phyloP scores from a whole-genome alignment of 2,113 vertebrate genomes.

The Alces alces region DNA sequence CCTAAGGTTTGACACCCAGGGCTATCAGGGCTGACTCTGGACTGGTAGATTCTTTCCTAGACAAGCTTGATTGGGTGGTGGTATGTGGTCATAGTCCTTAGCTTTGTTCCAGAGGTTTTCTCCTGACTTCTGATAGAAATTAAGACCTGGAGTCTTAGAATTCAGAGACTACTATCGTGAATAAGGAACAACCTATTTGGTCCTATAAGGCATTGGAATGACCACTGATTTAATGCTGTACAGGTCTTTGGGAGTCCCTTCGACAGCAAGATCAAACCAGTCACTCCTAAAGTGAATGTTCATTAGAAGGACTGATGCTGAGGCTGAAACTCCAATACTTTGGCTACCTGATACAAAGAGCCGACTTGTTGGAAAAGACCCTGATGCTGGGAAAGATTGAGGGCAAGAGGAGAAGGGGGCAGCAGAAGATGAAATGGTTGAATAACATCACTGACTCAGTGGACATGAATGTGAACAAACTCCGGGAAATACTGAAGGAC shows the following conservation, averaged over 20 bases:
- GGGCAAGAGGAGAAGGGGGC: neutral
- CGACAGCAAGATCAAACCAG: neutral
- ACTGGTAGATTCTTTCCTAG: neutral
- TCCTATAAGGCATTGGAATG: neutral
- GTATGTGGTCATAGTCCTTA: neutral
- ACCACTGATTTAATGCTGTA: neutral
- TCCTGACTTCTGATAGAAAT: neutral
- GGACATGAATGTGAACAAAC: neutral
- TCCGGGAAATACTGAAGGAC: neutral
- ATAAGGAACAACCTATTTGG: neutral
- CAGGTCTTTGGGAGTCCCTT: neutral
- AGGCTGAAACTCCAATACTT: neutral
- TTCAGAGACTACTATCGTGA: neutral
- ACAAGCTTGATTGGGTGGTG: neutral
- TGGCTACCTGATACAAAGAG: neutral
- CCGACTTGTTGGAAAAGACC: neutral
- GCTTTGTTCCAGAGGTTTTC: neutral
- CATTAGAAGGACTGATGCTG: neutral
- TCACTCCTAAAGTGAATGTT: neutral
- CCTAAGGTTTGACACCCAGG: neutral
- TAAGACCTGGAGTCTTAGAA: neutral
- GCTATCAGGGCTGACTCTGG: neutral
- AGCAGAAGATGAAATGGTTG: neutral
- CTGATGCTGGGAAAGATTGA: neutral
- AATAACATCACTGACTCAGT: neutral